Percentiles rank a stretch among this genome's conserved stretches.
Evolutionary conservation across 2,113 vertebrate species (phyloP).

Genomic region (Corythaeola cristata): DNA sequence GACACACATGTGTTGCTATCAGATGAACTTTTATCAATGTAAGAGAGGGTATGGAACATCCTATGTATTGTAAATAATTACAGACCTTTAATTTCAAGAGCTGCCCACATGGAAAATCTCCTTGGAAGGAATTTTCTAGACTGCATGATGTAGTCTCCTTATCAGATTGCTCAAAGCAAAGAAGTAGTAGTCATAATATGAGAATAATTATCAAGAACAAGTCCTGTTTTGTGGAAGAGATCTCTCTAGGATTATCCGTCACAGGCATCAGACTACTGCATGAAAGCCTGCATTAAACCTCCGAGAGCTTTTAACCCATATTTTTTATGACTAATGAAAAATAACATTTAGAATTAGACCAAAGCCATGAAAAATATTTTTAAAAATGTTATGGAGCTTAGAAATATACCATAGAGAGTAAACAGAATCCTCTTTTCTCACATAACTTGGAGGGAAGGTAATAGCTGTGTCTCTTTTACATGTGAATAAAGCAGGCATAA

Average conservation of each 20-base stretch:
- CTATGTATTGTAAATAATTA: not conserved
- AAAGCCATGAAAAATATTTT: not conserved
- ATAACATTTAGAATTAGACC: not conserved
- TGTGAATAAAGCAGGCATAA: not conserved
- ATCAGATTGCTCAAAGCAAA: not conserved
- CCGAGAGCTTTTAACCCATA: not conserved
- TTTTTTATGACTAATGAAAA: not conserved
- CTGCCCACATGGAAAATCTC: not conserved
- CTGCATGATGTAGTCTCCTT: not conserved
- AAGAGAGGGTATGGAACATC: not conserved
- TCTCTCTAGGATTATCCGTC: not conserved
- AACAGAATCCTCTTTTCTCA: not conserved
- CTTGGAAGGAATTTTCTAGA: not conserved
- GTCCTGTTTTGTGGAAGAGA: not conserved
- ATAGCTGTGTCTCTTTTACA: not conserved
- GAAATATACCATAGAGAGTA: not conserved
- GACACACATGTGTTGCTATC: rapidly evolving
- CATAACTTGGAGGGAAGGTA: not conserved
- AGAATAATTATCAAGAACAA: slow-evolving; percentile 15
- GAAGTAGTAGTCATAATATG: not conserved
- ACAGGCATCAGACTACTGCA: not conserved
- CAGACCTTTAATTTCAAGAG: not conserved
- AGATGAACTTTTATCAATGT: not conserved
- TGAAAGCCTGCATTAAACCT: not conserved
- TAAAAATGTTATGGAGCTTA: not conserved